Percentiles rank a stretch among this genome's conserved stretches.
phyloP scores from a whole-genome alignment of 1,140 invertebrate species.

The Drosophila lowei region DNA sequence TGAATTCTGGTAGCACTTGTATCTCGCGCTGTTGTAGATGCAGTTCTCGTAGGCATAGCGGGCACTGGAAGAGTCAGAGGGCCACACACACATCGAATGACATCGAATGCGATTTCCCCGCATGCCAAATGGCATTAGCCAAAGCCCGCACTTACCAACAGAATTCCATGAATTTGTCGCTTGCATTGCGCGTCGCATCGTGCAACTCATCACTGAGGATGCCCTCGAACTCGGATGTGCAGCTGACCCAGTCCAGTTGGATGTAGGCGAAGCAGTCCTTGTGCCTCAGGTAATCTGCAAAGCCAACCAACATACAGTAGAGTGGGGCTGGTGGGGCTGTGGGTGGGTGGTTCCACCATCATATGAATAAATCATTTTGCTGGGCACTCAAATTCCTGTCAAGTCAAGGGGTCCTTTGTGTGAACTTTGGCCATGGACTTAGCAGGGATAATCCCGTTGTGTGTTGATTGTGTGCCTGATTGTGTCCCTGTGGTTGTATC shows the following conservation, averaged over 20 bases:
- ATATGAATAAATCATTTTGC: constrained; percentile 21
- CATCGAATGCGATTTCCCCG: constrained; percentile 4
- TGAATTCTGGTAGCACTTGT: constrained; percentile 79
- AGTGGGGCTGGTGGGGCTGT: background rate
- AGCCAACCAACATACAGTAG: background rate
- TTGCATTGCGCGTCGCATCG: constrained; percentile 62
- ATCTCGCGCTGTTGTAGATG: constrained; percentile 79
- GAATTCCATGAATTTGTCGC: constrained; percentile 76
- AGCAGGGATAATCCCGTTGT: background rate
- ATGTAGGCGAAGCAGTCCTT: constrained; percentile 79
- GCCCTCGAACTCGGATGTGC: constrained; percentile 68
- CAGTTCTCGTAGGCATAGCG: constrained; percentile 79
- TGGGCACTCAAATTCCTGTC: constrained; percentile 20
- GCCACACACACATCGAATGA: background rate
- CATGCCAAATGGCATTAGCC: too few relatives aligned
- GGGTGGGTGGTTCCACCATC: background rate
- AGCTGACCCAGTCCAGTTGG: constrained; percentile 75
- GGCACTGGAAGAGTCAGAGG: constrained; percentile 54
- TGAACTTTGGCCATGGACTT: background rate
- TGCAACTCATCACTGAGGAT: constrained; percentile 75
- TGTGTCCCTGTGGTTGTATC: constrained; percentile 1
- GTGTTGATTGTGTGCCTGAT: background rate
- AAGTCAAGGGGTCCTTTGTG: constrained; percentile 12
- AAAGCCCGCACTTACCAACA: constrained; percentile 62
- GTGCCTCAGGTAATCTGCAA: constrained; percentile 77